A percentile compares a stretch with the other conserved stretches of the same genome.
Evolutionary conservation across 2,888 invertebrate genomes (phyloP).

Genomic region (Cryptus armator): DNA sequence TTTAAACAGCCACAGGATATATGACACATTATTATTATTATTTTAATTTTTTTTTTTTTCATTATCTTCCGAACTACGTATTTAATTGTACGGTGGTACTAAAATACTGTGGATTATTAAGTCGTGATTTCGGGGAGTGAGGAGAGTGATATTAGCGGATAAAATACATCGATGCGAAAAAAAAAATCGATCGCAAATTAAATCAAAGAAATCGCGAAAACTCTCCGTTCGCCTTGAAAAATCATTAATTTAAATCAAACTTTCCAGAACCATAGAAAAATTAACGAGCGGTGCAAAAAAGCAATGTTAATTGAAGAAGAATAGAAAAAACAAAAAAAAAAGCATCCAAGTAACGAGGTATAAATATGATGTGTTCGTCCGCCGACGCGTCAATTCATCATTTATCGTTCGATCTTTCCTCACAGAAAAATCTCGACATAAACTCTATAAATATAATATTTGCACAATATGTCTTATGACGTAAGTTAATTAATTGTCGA

Average conservation of each 20-base stretch:
- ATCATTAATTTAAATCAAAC: too few species aligned
- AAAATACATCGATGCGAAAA: slow-evolving; percentile 16
- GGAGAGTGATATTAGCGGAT: slow-evolving; percentile 13
- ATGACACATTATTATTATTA: slow-evolving; percentile 50
- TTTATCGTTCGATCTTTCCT: slow-evolving; percentile 21
- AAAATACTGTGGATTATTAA: slow-evolving; percentile 61
- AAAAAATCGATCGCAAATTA: slow-evolving; percentile 9
- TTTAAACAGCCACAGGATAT: slow-evolving; percentile 38
- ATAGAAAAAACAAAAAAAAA: slow-evolving; percentile 16
- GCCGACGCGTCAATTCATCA: slow-evolving; percentile 20
- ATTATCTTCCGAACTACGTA: slow-evolving; percentile 22
- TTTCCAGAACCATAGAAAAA: too few species aligned
- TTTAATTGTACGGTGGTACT: slow-evolving; percentile 56
- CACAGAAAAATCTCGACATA: slow-evolving; percentile 38
- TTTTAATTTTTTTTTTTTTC: slow-evolving; percentile 13
- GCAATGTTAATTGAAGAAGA: slow-evolving; percentile 2
- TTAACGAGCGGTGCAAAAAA: neutral
- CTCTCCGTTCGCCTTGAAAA: neutral
- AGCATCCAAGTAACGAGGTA: slow-evolving; percentile 44
- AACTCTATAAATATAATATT: slow-evolving; percentile 53
- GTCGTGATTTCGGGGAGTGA: slow-evolving; percentile 42
- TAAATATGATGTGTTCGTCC: slow-evolving; percentile 16
- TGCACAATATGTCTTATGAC: slow-evolving; percentile 51
- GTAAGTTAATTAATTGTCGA: slow-evolving; percentile 8
- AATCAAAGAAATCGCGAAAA: neutral